These are phyloP conservation scores for Homarus gammarus DNA, from an alignment of 2,888 invertebrate genomes.

Conservation along the genomic window DNA sequence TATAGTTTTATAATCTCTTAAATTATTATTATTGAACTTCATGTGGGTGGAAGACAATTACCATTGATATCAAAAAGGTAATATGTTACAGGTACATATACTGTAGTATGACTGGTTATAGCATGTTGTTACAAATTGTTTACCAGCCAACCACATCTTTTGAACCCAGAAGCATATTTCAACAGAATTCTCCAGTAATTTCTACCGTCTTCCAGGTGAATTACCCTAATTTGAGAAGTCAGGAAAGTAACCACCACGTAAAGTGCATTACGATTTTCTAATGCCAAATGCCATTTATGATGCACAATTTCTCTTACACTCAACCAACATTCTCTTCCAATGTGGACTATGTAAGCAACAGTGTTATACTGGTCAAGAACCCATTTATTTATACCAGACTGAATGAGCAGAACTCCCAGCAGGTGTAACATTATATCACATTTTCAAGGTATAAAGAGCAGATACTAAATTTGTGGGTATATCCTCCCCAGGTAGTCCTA, in stretches of 20 bases:
- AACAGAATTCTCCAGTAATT: neutral
- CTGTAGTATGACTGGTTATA: too few species aligned
- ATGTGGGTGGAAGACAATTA: too few species aligned
- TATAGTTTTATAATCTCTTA: too few species aligned
- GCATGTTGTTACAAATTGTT: too few species aligned
- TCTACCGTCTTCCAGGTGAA: too few species aligned
- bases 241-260: neutral
- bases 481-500: neutral
- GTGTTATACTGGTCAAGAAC: neutral
- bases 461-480: neutral
- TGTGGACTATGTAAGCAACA: neutral
- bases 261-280: neutral
- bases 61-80: too few species aligned
- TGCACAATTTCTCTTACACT: neutral
- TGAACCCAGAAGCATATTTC: neutral
- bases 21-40: too few species aligned
- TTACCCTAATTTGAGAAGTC: neutral
- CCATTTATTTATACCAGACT: neutral
- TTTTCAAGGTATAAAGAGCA: neutral
- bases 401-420: neutral
- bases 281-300: constrained; percentile 6
- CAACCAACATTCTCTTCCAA: neutral
- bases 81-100: too few species aligned
- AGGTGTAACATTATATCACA: neutral
- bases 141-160: too few species aligned